These are phyloP conservation scores for Tauraco hartlaubi DNA, from an alignment of 2,797 vertebrate genomes.

Conservation along the genomic window DNA sequence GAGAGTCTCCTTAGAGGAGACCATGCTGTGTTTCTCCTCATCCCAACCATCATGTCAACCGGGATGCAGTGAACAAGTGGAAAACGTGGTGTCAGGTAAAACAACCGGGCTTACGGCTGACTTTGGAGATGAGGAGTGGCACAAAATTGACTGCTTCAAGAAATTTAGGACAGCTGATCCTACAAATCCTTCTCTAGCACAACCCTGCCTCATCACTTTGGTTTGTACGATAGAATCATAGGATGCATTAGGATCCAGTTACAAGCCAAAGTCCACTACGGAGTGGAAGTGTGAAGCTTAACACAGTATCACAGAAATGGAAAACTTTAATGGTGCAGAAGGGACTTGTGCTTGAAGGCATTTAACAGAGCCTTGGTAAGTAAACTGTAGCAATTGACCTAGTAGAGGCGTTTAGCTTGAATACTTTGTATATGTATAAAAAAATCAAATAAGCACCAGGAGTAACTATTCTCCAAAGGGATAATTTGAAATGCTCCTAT, in stretches of 20 bases:
- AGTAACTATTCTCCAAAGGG: slow-evolving; percentile 49
- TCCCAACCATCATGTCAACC: not conserved
- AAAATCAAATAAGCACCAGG: slow-evolving; percentile 63
- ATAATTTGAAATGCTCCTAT: slow-evolving; percentile 30
- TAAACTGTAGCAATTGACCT: slow-evolving; percentile 58
- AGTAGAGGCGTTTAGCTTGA: slow-evolving; percentile 54
- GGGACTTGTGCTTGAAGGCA: slow-evolving; percentile 60
- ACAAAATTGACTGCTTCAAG: not conserved
- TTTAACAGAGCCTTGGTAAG: slow-evolving; percentile 57
- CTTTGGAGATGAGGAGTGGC: not conserved
- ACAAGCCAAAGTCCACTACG: slow-evolving; percentile 44
- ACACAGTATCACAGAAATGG: slow-evolving; percentile 63
- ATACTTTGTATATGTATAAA: slow-evolving; percentile 40
- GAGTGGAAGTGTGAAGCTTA: slow-evolving; percentile 64
- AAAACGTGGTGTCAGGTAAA: not conserved
- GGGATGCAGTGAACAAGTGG: not conserved
- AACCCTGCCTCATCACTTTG: not conserved
- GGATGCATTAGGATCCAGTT: slow-evolving; percentile 53
- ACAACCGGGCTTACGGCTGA: not conserved
- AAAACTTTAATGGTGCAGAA: slow-evolving; percentile 64
- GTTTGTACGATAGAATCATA: not conserved
- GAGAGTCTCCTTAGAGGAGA: not conserved
- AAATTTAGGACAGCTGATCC: not conserved
- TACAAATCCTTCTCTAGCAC: not conserved
- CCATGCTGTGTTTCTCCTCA: not conserved